Evolutionary conservation across 2,888 invertebrate species (phyloP).

Genomic region (Rotaria sp.): DNA sequence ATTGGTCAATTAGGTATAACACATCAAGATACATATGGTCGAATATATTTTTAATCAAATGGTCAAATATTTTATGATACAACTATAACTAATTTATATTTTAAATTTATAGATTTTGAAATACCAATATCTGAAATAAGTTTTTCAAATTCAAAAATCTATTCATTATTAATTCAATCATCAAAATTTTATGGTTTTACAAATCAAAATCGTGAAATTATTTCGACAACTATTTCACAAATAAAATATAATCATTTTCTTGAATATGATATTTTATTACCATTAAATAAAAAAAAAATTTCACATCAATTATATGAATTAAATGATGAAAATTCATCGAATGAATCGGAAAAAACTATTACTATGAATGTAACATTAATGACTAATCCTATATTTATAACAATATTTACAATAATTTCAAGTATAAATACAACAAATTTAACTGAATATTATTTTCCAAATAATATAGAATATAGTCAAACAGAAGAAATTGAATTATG

Average conservation of each 20-base stretch:
- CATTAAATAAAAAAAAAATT: neutral
- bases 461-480: neutral
- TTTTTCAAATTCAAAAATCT: neutral
- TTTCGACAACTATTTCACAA: neutral
- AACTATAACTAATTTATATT: neutral
- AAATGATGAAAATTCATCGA: too few relatives aligned
- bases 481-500: neutral
- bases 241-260: neutral
- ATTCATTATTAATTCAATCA: neutral
- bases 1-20: neutral
- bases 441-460: neutral
- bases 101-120: neutral
- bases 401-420: neutral
- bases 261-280: neutral
- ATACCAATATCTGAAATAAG: neutral
- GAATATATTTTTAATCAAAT: neutral
- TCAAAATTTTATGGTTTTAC: slow-evolving; percentile 17
- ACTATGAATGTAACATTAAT: neutral
- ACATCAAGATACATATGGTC: neutral
- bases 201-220: neutral
- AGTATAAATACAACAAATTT: slow-evolving; percentile 3
- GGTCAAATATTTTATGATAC: neutral
- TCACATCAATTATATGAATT: too few relatives aligned
- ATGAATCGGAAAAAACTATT: neutral
- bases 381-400: neutral